These are phyloP conservation scores for Hippocampus mohnikei DNA, from an alignment of 2,113 vertebrate genomes.

Conservation along the genomic window DNA sequence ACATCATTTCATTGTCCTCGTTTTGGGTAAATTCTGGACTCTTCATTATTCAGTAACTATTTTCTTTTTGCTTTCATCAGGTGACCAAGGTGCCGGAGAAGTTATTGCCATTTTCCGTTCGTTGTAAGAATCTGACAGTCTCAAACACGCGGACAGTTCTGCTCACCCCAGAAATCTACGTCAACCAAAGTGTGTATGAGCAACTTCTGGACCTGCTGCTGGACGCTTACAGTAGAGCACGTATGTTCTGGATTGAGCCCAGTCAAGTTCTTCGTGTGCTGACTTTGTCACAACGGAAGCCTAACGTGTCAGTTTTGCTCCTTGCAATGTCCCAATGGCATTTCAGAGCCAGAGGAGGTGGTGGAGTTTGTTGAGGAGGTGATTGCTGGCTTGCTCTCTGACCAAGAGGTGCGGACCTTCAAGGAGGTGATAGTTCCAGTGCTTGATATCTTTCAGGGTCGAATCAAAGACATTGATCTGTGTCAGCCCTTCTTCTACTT, in stretches of 20 bases:
- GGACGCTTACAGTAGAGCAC: slow-evolving; percentile 79
- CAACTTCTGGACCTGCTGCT: slow-evolving; percentile 92
- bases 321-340: not conserved
- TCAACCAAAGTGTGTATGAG: slow-evolving; percentile 87
- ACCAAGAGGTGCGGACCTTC: slow-evolving; percentile 93
- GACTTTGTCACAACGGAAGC: not conserved
- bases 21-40: not conserved
- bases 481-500: slow-evolving; percentile 87
- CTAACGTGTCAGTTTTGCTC: not conserved
- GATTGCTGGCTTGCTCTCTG: slow-evolving; percentile 77
- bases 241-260: slow-evolving; percentile 71
- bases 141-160: slow-evolving; percentile 87
- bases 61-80: slow-evolving; percentile 58
- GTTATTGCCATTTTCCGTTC: slow-evolving; percentile 84
- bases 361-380: slow-evolving; percentile 90
- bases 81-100: slow-evolving; percentile 97
- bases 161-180: slow-evolving; percentile 93
- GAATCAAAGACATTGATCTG: slow-evolving; percentile 89
- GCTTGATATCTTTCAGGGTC: slow-evolving; percentile 84
- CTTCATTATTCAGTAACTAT: slow-evolving; percentile 8
- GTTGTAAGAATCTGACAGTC: slow-evolving; percentile 86
- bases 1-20: not conserved
- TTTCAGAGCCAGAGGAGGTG: slow-evolving; percentile 85
- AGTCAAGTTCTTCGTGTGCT: not conserved
- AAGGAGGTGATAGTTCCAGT: slow-evolving; percentile 90